A percentile compares a stretch with the other conserved stretches of the same genome.
Conservation (phyloP, 1,140 invertebrate species). For the Agrypnia vestita region DNA sequence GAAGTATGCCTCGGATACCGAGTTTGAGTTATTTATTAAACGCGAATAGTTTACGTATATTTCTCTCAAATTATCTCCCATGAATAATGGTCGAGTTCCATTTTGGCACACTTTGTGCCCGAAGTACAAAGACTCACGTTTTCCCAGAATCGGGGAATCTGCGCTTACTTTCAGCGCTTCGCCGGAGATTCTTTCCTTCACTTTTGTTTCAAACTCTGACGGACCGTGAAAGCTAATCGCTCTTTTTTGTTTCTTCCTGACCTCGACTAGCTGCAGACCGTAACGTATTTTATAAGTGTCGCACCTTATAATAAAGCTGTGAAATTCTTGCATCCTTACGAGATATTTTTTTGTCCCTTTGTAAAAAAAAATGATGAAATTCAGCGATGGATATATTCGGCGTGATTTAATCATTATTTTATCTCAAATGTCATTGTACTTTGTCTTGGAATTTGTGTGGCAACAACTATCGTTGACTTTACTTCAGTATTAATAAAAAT, state of each 20-base stretch:
- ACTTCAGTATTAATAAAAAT: too few species aligned
- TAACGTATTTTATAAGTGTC: too few species aligned
- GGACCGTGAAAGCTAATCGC: constrained; percentile 46
- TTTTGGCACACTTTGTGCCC: constrained; percentile 1
- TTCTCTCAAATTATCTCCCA: background rate
- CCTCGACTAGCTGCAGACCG: background rate
- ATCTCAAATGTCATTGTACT: too few species aligned
- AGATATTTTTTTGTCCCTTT: too few species aligned
- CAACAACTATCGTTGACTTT: too few species aligned
- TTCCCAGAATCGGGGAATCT: constrained; percentile 15
- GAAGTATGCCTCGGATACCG: too few species aligned
- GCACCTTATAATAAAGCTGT: too few species aligned
- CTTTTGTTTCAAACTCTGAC: constrained; percentile 40
- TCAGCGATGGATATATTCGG: too few species aligned
- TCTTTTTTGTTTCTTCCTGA: constrained; percentile 41
- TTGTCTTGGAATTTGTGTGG: too few species aligned
- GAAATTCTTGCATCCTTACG: too few species aligned
- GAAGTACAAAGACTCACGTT: constrained; percentile 3
- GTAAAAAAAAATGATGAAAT: too few species aligned
- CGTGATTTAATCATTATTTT: too few species aligned
- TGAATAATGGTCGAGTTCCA: constrained; percentile 6
- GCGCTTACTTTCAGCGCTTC: constrained; percentile 29
- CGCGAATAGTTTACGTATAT: background rate
- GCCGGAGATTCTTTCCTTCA: constrained; percentile 38
- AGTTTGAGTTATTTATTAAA: constrained; percentile 8